phyloP scores from a whole-genome alignment of 2,113 vertebrate genomes.

The Bufo gargarizans region DNA sequence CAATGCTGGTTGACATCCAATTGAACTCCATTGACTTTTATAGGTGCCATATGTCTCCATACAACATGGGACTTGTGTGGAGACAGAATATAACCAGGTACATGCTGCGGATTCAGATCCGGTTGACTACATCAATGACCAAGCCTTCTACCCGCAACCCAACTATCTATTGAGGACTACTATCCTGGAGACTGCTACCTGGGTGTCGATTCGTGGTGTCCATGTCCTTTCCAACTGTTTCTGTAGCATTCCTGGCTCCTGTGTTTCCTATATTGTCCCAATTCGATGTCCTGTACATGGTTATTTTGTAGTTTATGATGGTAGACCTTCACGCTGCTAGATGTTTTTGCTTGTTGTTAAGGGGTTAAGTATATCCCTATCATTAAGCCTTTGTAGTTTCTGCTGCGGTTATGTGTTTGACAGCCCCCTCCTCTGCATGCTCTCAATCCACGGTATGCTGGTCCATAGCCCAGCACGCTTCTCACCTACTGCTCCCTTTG shows the following conservation, averaged over 20 bases:
- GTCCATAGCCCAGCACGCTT: not conserved
- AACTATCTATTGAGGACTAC: too few relatives aligned
- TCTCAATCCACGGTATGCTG: not conserved
- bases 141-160: too few relatives aligned
- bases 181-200: too few relatives aligned
- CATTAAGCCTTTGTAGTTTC: not conserved
- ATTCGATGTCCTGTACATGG: not conserved
- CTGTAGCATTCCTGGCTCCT: not conserved
- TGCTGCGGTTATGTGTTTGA: not conserved
- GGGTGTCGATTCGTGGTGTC: too few relatives aligned
- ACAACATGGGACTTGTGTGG: too few relatives aligned
- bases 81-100: too few relatives aligned
- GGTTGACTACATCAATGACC: too few relatives aligned
- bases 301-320: not conserved
- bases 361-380: not conserved
- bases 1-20: too few relatives aligned
- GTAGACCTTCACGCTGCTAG: not conserved
- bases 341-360: not conserved
- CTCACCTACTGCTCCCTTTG: slow-evolving; percentile 33
- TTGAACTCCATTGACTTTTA: too few relatives aligned
- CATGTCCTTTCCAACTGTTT: not conserved
- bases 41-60: too few relatives aligned
- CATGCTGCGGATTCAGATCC: too few relatives aligned
- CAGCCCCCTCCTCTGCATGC: not conserved
- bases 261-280: not conserved